phyloP scores from a whole-genome alignment of 2,113 vertebrate genomes.

The Seriola dumerili region DNA sequence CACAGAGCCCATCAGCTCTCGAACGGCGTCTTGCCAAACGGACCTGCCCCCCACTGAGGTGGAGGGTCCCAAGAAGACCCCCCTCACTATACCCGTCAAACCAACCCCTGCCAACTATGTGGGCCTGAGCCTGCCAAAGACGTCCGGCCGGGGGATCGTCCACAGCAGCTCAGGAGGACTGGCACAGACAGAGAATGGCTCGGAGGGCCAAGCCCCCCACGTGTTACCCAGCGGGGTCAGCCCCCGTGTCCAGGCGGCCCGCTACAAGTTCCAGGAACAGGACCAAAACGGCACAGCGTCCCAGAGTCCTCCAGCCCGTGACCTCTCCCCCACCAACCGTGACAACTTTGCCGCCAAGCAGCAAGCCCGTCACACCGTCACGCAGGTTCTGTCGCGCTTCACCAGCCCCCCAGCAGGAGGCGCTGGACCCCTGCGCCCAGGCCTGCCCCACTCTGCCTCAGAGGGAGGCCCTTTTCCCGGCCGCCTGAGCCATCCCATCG shows the following conservation, averaged over 20 bases:
- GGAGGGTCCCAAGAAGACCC: slow-evolving; percentile 90
- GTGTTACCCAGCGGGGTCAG: slow-evolving; percentile 89
- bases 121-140: slow-evolving; percentile 87
- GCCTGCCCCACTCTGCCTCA: slow-evolving; percentile 84
- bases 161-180: slow-evolving; percentile 85
- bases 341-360: slow-evolving; percentile 96
- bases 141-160: slow-evolving; percentile 84
- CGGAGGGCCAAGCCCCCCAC: slow-evolving; percentile 75
- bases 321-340: slow-evolving; percentile 94
- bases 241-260: slow-evolving; percentile 94
- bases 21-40: slow-evolving; percentile 91
- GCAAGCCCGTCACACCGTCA: slow-evolving; percentile 96
- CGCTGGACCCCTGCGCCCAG: slow-evolving; percentile 79
- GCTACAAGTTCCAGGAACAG: slow-evolving; percentile 98
- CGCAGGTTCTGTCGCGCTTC: slow-evolving; percentile 96
- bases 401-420: slow-evolving; percentile 89
- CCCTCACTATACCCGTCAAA: slow-evolving; percentile 89
- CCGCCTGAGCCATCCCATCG: slow-evolving; percentile 85
- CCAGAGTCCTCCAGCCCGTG: slow-evolving; percentile 92
- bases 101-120: slow-evolving; percentile 86
- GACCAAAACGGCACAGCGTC: slow-evolving; percentile 96
- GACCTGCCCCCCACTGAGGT: slow-evolving; percentile 82
- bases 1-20: slow-evolving; percentile 86
- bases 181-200: slow-evolving; percentile 90
- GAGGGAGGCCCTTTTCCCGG: slow-evolving; percentile 87